These are phyloP conservation scores for Ginglymostoma cirratum DNA, from an alignment of 2,113 vertebrate species.

Conservation along the genomic window DNA sequence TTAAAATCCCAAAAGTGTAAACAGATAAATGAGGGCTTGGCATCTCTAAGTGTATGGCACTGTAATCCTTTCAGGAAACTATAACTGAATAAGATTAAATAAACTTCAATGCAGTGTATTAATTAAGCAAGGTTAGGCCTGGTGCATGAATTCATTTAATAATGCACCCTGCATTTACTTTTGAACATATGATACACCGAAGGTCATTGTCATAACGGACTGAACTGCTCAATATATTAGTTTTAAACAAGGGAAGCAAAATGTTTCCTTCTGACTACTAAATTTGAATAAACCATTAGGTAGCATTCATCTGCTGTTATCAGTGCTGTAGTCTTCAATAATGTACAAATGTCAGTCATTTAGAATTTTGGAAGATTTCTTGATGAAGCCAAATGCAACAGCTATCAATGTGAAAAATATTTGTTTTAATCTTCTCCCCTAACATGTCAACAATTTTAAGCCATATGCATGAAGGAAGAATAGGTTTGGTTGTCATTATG, in stretches of 20 bases:
- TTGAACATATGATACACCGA: not conserved
- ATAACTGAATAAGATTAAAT: conserved; percentile 6
- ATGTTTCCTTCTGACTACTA: not conserved
- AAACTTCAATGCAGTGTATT: not conserved
- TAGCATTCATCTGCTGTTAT: not conserved
- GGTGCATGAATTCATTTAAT: not conserved
- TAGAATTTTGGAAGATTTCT: not conserved
- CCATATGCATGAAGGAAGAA: not conserved
- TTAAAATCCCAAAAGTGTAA: conserved; percentile 12
- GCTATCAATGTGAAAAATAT: not conserved
- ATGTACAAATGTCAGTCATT: not conserved
- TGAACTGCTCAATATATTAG: not conserved
- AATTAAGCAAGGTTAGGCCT: not conserved
- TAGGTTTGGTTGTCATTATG: not conserved
- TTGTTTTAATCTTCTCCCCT: not conserved
- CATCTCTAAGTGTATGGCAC: not conserved
- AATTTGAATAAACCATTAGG: not conserved
- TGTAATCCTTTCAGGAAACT: not conserved
- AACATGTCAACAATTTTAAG: not conserved
- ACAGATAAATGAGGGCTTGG: not conserved
- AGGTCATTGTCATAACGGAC: not conserved
- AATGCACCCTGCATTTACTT: not conserved
- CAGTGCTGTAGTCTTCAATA: not conserved
- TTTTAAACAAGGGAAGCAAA: not conserved
- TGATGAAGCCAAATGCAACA: not conserved